Evolutionary conservation across 2,888 invertebrate genomes (phyloP), one percentile per base, ranked within the genome.

Genomic region (Tyria jacobaeae): DNA sequence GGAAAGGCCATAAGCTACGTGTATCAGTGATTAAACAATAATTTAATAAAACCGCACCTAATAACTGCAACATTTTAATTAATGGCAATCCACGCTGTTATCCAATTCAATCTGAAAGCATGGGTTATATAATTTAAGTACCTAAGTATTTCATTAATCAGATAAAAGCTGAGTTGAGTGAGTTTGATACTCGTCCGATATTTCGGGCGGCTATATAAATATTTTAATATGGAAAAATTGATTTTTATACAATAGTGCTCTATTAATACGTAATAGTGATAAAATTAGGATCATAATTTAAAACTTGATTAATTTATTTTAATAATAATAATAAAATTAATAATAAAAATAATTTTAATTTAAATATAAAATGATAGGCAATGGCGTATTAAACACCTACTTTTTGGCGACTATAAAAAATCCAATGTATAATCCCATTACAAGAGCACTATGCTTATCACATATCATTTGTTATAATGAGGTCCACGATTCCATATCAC

Each of bases 401-500:
- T n/a, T n/a, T n/a, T n/a, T n/a, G n/a, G n/a, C 27, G 6, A 31
- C 7, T 31, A 31, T 2, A 31, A 31, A 31, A 31, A 6, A 31
- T 31, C 6, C 1, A 1, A n/a, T 39, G n/a, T 3, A 10, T 10
- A 10, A 41, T 41, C 10, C 21, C 7, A 9, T 41, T 17, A 17
- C 39, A 41, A 41, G n/a, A 41, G 17, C 2, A 9, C 7, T n/a
- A 41, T 17, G 17, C n/a, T n/a, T n/a, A 10, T 17, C 9, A 21
- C 21, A 9, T 10, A 1, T 17, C 1, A 12, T 44, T 44, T 12
- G 5, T 44, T 35, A 35, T 37, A 24, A 17, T 17, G 39, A n/a
- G 50, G 39, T 10, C n/a, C 17, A 39, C 14, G 17, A 34, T 44
- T 58, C 37, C 47, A 47, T 2, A 59, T 34, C 21, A 50, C 50